Percentiles rank a stretch among this genome's conserved stretches.
These are phyloP conservation scores for Colius striatus DNA, from an alignment of 2,113 vertebrate genomes.

Conservation along the genomic window DNA sequence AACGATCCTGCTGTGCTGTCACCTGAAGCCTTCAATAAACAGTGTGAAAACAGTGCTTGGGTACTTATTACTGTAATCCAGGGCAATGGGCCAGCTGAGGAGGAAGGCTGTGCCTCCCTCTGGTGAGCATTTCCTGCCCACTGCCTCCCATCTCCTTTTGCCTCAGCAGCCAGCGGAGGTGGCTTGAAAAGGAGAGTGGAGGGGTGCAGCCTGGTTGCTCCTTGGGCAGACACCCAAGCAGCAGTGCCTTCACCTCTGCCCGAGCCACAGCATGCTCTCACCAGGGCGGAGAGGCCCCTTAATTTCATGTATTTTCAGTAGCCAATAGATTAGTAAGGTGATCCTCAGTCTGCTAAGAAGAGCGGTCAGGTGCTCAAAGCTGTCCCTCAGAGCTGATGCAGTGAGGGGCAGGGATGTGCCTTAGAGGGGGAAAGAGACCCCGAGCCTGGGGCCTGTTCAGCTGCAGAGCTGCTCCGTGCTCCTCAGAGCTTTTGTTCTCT, in stretches of 20 bases:
- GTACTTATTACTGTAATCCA: slow-evolving; percentile 10
- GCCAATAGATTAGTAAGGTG: not conserved
- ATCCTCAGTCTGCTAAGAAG: not conserved
- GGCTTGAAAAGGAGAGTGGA: not conserved
- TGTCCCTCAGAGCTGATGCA: not conserved
- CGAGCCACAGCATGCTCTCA: not conserved
- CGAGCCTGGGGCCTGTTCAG: not conserved
- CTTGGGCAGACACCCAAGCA: not conserved
- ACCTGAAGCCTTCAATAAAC: slow-evolving; percentile 53
- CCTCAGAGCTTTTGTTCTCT: not conserved
- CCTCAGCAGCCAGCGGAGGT: not conserved
- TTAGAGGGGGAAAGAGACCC: not conserved
- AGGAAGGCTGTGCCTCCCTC: not conserved
- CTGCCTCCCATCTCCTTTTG: not conserved
- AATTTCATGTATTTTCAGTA: not conserved
- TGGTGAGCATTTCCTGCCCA: not conserved
- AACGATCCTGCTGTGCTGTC: slow-evolving; percentile 6
- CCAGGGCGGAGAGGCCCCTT: not conserved
- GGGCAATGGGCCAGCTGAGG: not conserved
- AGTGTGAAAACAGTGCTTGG: slow-evolving; percentile 4
- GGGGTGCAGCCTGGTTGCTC: fast-evolving
- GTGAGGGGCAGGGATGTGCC: not conserved
- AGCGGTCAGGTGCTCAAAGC: not conserved
- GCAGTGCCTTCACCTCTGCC: not conserved
- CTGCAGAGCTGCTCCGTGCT: not conserved